Percentiles rank a stretch among this genome's conserved stretches.
Evolutionary conservation across 2,888 invertebrate genomes (phyloP).

Genomic region (Melanostoma mellinum): DNA sequence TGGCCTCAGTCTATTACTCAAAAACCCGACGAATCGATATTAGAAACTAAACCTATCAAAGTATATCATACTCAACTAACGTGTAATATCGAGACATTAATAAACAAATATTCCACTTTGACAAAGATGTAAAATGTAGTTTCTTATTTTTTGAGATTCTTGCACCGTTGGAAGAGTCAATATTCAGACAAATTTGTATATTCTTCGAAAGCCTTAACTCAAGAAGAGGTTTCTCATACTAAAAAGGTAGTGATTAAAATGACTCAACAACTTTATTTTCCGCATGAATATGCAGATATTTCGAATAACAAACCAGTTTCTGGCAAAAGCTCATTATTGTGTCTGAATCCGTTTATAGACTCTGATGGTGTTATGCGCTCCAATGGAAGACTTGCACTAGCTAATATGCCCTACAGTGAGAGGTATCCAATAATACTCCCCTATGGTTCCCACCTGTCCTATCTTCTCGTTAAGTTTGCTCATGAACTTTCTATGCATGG

Average conservation of each 20-base stretch:
- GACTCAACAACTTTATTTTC: not conserved
- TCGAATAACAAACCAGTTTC: not conserved
- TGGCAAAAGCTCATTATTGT: not conserved
- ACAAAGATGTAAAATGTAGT: not conserved
- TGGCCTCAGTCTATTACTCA: not conserved
- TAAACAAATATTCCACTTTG: not conserved
- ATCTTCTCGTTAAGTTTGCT: not conserved
- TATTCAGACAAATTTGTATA: not conserved
- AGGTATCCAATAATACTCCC: not conserved
- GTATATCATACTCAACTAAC: not conserved
- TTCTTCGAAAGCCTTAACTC: not conserved
- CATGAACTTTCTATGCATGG: constrained; percentile 1
- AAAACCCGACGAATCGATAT: not conserved
- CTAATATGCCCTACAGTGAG: not conserved
- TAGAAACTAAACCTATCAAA: not conserved
- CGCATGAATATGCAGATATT: not conserved
- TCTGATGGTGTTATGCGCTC: not conserved
- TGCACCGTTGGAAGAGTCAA: not conserved
- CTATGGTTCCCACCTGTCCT: not conserved
- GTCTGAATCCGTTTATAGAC: not conserved
- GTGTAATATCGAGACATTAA: not conserved
- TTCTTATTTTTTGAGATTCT: not conserved
- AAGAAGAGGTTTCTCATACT: constrained; percentile 2
- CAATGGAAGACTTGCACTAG: not conserved
- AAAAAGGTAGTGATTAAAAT: not conserved